Percentiles rank a stretch among this genome's conserved stretches.
phyloP scores from a whole-genome alignment of 1,140 invertebrate species.

The Drosophila novamexicana region DNA sequence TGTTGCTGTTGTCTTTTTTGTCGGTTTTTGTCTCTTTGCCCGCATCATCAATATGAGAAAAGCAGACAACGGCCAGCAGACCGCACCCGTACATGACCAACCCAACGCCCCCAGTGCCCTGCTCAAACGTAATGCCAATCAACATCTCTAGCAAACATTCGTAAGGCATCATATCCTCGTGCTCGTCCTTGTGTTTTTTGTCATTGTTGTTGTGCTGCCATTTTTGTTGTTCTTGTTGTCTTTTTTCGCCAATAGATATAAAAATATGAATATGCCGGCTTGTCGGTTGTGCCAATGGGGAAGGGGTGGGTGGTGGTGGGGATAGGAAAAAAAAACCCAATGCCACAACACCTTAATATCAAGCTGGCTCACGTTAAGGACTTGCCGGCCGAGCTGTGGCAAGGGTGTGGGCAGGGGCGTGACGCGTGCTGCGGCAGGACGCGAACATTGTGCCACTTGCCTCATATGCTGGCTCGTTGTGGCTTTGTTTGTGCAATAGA shows the following conservation, averaged over 20 bases:
- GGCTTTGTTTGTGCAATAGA: slow-evolving; percentile 17
- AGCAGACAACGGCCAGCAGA: slow-evolving; percentile 32
- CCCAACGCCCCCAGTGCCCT: neutral
- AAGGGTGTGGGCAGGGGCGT: slow-evolving; percentile 9
- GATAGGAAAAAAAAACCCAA: slow-evolving; percentile 18
- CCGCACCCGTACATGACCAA: slow-evolving; percentile 25
- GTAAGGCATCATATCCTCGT: slow-evolving; percentile 60
- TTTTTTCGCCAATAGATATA: slow-evolving; percentile 48
- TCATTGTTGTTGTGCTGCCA: slow-evolving; percentile 35
- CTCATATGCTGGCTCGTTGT: slow-evolving; percentile 17
- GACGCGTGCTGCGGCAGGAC: slow-evolving; percentile 10
- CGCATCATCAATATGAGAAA: slow-evolving; percentile 46
- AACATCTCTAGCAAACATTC: slow-evolving; percentile 82
- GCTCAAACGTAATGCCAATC: slow-evolving; percentile 69
- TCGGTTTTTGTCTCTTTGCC: slow-evolving; percentile 54
- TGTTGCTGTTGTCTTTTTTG: slow-evolving; percentile 8
- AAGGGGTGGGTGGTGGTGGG: too few relatives aligned
- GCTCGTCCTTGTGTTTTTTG: slow-evolving; percentile 46
- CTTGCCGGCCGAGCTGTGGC: slow-evolving; percentile 14
- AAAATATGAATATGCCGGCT: slow-evolving; percentile 63
- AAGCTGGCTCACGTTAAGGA: slow-evolving; percentile 42
- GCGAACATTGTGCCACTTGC: slow-evolving; percentile 4
- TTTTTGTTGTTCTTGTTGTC: slow-evolving; percentile 2
- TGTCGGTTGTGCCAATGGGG: neutral
- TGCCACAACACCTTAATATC: slow-evolving; percentile 63